Evolutionary conservation across 2,113 vertebrate species (phyloP).

Genomic region (Rhinogobius similis): DNA sequence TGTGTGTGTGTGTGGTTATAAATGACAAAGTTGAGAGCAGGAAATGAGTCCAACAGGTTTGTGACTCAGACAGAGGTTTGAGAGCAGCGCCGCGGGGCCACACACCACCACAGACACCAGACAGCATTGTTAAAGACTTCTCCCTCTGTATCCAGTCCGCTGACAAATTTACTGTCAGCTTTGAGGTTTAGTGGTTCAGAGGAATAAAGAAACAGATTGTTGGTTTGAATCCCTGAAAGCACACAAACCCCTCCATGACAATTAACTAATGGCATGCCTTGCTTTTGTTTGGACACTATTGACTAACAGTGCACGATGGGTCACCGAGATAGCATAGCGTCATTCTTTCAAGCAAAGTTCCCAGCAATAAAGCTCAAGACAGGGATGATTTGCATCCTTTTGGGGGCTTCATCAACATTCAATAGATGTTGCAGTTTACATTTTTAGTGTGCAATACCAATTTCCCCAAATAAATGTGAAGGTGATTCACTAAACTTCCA

Average conservation of each 20-base stretch:
- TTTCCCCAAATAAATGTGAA: neutral
- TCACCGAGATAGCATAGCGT: conserved; percentile 13
- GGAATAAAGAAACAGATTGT: conserved; percentile 26
- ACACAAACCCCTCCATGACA: conserved; percentile 5
- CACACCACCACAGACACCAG: conserved; percentile 46
- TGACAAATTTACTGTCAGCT: conserved; percentile 35
- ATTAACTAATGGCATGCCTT: conserved; percentile 15
- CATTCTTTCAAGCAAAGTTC: conserved; percentile 6
- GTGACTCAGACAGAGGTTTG: conserved; percentile 60
- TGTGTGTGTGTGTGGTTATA: conserved; percentile 35
- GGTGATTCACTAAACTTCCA: too few relatives aligned
- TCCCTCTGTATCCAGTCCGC: conserved; percentile 38
- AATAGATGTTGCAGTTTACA: neutral
- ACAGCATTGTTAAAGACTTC: conserved; percentile 56
- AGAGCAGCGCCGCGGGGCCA: conserved; percentile 41
- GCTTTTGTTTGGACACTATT: neutral
- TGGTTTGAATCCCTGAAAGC: conserved; percentile 31
- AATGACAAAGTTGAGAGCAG: conserved; percentile 57
- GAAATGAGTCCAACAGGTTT: conserved; percentile 66
- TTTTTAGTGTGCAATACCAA: neutral
- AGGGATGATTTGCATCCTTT: neutral
- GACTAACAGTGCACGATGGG: conserved; percentile 20
- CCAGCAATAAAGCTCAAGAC: conserved; percentile 4
- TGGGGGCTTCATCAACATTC: neutral
- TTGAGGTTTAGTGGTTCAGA: conserved; percentile 25